A percentile compares a stretch with the other conserved stretches of the same genome.
These are phyloP conservation scores for Sebastes variabilis DNA, from an alignment of 2,797 vertebrate species.

Conservation along the genomic window DNA sequence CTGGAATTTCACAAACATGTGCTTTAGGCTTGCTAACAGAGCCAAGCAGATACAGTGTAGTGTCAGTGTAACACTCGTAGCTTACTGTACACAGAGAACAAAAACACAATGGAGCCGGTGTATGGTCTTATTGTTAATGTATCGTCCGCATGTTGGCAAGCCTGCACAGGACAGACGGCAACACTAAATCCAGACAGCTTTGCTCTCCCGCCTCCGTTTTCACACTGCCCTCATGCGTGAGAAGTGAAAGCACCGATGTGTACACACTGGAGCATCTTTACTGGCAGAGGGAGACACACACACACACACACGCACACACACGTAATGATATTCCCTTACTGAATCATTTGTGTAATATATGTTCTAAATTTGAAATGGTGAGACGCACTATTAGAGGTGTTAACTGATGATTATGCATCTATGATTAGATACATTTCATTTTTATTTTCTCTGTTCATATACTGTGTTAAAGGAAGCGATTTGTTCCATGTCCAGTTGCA, in stretches of 20 bases:
- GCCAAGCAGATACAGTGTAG: too few species aligned
- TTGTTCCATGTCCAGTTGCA: neutral
- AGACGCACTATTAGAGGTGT: neutral
- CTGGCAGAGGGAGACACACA: neutral
- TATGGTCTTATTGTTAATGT: neutral
- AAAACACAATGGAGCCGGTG: neutral
- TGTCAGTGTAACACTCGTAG: neutral
- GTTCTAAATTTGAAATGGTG: neutral
- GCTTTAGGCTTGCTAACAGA: neutral
- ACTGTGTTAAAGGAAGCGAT: neutral
- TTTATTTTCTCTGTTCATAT: neutral
- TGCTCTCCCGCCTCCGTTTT: conserved; percentile 26
- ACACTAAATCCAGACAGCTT: conserved; percentile 21
- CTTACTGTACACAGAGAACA: neutral
- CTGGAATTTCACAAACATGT: neutral
- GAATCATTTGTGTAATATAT: neutral
- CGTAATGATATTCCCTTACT: neutral
- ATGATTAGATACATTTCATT: neutral
- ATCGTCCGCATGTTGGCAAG: conserved; percentile 16
- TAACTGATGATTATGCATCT: neutral
- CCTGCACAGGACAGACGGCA: conserved; percentile 16
- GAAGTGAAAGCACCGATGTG: conserved; percentile 23
- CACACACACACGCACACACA: neutral
- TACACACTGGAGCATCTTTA: neutral
- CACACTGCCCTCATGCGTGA: conserved; percentile 15